Conservation (phyloP, 2,113 vertebrate genomes). For the Grus americana region DNA sequence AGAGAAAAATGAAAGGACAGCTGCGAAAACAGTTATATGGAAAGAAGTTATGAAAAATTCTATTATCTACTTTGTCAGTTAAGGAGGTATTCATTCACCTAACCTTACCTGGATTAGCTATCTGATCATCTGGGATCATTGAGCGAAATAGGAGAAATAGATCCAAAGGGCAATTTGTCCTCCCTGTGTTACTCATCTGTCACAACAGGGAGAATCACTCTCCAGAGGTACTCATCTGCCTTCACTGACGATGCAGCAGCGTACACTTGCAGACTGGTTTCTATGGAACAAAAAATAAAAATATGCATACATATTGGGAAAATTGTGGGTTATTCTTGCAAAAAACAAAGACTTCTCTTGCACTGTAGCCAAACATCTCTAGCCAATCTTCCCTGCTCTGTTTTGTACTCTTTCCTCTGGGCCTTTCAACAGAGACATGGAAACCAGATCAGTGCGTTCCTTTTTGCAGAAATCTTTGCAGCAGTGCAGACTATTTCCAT, state of each 20-base stretch:
- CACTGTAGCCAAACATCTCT: background rate
- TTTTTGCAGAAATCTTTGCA: background rate
- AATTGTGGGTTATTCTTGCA: background rate
- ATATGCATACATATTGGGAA: background rate
- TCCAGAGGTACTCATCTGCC: background rate
- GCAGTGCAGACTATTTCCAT: background rate
- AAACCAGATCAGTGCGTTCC: background rate
- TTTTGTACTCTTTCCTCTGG: background rate
- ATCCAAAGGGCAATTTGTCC: background rate
- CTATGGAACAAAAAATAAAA: background rate
- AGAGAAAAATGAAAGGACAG: background rate
- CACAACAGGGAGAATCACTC: background rate
- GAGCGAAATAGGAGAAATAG: background rate
- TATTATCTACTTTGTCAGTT: conserved; percentile 16
- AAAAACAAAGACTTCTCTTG: background rate
- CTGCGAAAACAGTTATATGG: background rate
- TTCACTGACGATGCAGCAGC: background rate
- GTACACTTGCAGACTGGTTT: background rate
- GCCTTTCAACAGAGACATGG: background rate
- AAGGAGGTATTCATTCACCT: background rate
- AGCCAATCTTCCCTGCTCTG: background rate
- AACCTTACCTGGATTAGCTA: background rate
- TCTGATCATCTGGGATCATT: background rate
- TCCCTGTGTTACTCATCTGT: background rate
- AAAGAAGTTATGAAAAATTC: background rate